Evolutionary conservation across 1,140 invertebrate genomes (phyloP).

Genomic region (Diploscapter pachys): DNA sequence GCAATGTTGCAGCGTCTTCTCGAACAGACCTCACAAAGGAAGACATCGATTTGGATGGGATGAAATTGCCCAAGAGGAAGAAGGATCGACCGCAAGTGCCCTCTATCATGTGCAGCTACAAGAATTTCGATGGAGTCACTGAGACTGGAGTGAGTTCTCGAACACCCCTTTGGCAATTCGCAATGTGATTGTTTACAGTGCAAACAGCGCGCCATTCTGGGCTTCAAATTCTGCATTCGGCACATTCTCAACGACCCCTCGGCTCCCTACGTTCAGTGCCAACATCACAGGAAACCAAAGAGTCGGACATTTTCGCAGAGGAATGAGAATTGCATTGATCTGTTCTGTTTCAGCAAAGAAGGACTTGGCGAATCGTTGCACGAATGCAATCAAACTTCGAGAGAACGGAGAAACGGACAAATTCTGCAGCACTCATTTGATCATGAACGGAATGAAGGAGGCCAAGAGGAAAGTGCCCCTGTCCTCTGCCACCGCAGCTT

Average conservation of each 20-base stretch:
- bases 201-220: conserved; percentile 14
- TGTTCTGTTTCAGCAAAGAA: conserved; percentile 6
- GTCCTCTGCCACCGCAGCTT: neutral
- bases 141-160: neutral
- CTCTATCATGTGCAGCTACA: conserved; percentile 5
- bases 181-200: neutral
- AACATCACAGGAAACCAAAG: conserved; percentile 5
- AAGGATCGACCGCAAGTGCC: neutral
- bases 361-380: neutral
- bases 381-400: conserved; percentile 10
- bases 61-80: neutral
- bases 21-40: too few species aligned
- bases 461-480: neutral
- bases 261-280: conserved; percentile 8
- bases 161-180: neutral
- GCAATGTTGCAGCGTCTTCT: too few species aligned
- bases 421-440: conserved; percentile 16
- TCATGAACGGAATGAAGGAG: conserved; percentile 10
- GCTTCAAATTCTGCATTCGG: conserved; percentile 11
- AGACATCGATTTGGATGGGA: too few species aligned
- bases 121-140: neutral
- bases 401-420: neutral
- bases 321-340: neutral
- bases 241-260: conserved; percentile 8
- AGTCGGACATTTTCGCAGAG: conserved; percentile 4